Percentiles rank a stretch among this genome's conserved stretches.
Conservation (phyloP, 2,888 invertebrate genomes). For the Uropetala carovei region DNA sequence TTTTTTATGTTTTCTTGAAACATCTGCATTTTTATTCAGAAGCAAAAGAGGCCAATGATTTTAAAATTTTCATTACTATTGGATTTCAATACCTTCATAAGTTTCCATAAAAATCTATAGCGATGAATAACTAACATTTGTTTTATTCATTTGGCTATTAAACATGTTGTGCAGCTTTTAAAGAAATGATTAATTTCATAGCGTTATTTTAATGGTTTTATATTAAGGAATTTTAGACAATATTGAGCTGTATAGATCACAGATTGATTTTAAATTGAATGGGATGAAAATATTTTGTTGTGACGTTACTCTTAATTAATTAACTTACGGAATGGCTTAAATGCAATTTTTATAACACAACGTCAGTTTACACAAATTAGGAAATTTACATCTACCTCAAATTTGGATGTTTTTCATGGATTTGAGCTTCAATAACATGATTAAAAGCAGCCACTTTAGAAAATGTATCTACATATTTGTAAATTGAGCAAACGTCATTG, state of each 20-base stretch:
- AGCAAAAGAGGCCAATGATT: too few relatives aligned
- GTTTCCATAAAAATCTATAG: too few relatives aligned
- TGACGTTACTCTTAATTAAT: background rate
- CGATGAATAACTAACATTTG: too few relatives aligned
- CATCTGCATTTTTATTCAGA: too few relatives aligned
- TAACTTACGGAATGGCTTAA: background rate
- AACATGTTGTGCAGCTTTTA: too few relatives aligned
- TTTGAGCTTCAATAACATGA: background rate
- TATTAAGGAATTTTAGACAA: background rate
- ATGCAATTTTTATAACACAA: constrained; percentile 3
- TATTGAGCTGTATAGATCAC: too few relatives aligned
- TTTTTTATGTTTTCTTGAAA: too few relatives aligned
- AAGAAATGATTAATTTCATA: background rate
- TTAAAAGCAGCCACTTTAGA: background rate
- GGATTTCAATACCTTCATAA: too few relatives aligned
- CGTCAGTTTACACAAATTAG: background rate
- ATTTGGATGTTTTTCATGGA: background rate
- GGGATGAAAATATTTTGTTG: background rate
- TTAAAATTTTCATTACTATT: too few relatives aligned
- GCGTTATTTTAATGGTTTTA: background rate
- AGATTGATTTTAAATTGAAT: background rate
- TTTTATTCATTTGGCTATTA: too few relatives aligned
- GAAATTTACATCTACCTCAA: constrained; percentile 1
- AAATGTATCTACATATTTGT: constrained; percentile 3
- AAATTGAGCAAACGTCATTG: constrained; percentile 46